A percentile compares a stretch with the other conserved stretches of the same genome.
Conservation (phyloP, 2,888 invertebrate species). For the Atethmia centrago region DNA sequence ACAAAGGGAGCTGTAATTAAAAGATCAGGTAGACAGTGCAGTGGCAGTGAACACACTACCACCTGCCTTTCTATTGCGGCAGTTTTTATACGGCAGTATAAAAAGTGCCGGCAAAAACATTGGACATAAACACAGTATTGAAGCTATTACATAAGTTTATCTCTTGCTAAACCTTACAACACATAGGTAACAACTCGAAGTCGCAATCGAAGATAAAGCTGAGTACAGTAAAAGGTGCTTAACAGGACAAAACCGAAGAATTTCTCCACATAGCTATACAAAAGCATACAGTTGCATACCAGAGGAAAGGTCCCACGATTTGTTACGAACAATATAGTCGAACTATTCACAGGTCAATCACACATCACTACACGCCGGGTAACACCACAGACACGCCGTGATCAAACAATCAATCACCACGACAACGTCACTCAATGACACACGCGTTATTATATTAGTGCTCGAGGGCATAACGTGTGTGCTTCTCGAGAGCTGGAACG, state of each 20-base stretch:
- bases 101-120: conserved; percentile 58
- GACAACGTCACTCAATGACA: conserved; percentile 69
- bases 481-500: conserved; percentile 68
- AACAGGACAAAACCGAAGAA: conserved; percentile 70
- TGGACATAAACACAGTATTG: conserved; percentile 20
- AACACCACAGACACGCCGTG: conserved; percentile 68
- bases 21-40: conserved; percentile 81
- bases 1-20: conserved; percentile 79
- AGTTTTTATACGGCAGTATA: conserved; percentile 59
- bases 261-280: conserved; percentile 70
- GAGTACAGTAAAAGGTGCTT: conserved; percentile 32
- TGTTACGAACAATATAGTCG: conserved; percentile 68
- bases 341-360: conserved; percentile 73
- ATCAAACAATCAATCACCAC: conserved; percentile 76
- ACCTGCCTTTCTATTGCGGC: conserved; percentile 69
- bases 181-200: conserved; percentile 1
- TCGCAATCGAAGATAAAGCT: conserved; percentile 17
- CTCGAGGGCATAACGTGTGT: conserved; percentile 51
- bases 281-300: conserved; percentile 79
- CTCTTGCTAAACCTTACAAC: conserved; percentile 1
- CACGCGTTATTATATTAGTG: conserved; percentile 65
- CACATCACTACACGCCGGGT: conserved; percentile 73
- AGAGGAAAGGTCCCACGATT: conserved; percentile 80
- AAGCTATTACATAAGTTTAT: conserved; percentile 26
- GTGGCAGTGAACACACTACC: conserved; percentile 62